Evolutionary conservation across 2,888 invertebrate genomes (phyloP), one percentile per base, ranked within the genome.

Genomic region (Poecilobothrus nobilitatus): DNA sequence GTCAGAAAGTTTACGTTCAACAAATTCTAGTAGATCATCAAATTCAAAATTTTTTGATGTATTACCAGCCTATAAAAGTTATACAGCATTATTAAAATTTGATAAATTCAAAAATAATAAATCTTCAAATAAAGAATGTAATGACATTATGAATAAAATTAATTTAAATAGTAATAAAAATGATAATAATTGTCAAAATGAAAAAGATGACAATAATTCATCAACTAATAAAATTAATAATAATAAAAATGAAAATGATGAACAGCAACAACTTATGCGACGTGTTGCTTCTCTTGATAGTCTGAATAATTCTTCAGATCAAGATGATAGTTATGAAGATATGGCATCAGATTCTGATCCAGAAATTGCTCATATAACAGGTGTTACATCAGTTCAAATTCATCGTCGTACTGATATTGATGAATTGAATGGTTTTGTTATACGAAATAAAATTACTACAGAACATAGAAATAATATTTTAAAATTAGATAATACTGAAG

Each of bases 291-390:
- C 88, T 3, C 79, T 89, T 67, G 89, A 89, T 77, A 88, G 88
- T 72, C 83, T 89, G 41, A 89, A 88, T 70, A 89, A 89, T 80
- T 86, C 89, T 6, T 89, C 89, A 0, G 88, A 88, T 74, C 86
- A 84, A 65, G 88, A 84, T 71, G 34, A 64, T 41, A 64, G 66
- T 65, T 37, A 12, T 62, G 86, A 82, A 69, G 82, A 86, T 72
- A 69, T 74, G 66, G 72, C 77, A 64, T 86, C 87, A 5, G 88
- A 87, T 76, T 89, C 89, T 1, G 88, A 88, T 70, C 86, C 88
- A n/a, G 89, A 89, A 77, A 85, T 87, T 63, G 84, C 85, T 2
- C 81, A 81, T 67, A 79, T 82, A n/a, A 79, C 81, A 0, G 80
- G 80, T 63, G 79, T 78, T 64, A 81, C 80, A 5, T 74, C 78